Evolutionary conservation across 2,113 vertebrate species (phyloP).

Genomic region (Varanus komodoensis): DNA sequence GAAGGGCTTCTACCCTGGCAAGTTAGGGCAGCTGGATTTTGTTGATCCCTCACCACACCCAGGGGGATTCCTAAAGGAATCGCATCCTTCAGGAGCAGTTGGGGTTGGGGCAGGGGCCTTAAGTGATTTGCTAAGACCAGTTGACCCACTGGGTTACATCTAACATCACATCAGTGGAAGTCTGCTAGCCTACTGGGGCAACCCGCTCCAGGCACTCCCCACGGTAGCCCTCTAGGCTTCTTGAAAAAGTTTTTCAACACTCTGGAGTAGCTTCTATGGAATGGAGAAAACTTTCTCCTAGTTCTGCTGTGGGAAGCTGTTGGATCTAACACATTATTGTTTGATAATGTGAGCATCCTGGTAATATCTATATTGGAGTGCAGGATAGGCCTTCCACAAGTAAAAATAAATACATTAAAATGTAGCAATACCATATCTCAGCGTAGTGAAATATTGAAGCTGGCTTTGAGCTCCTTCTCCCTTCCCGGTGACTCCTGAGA

Average conservation of each 20-base stretch:
- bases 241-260: too few species aligned
- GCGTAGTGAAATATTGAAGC: conserved; percentile 53
- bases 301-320: too few species aligned
- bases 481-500: conserved; percentile 80
- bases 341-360: not conserved
- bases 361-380: not conserved
- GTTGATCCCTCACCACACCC: not conserved
- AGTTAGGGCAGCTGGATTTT: not conserved
- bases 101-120: not conserved
- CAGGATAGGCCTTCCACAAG: not conserved
- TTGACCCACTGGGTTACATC: not conserved
- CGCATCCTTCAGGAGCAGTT: not conserved
- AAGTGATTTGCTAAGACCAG: not conserved
- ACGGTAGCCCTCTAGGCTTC: too few species aligned
- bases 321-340: not conserved
- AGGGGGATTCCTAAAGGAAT: not conserved
- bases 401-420: not conserved
- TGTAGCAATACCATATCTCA: conserved; percentile 62
- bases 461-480: conserved; percentile 77
- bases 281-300: too few species aligned
- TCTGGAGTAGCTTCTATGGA: too few species aligned
- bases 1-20: too few species aligned
- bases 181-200: too few species aligned
- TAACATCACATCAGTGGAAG: too few species aligned
- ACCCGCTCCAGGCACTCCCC: too few species aligned